A percentile compares a stretch with the other conserved stretches of the same genome.
These are phyloP conservation scores for Metacarcinus magister DNA, from an alignment of 2,888 invertebrate species.

Conservation along the genomic window DNA sequence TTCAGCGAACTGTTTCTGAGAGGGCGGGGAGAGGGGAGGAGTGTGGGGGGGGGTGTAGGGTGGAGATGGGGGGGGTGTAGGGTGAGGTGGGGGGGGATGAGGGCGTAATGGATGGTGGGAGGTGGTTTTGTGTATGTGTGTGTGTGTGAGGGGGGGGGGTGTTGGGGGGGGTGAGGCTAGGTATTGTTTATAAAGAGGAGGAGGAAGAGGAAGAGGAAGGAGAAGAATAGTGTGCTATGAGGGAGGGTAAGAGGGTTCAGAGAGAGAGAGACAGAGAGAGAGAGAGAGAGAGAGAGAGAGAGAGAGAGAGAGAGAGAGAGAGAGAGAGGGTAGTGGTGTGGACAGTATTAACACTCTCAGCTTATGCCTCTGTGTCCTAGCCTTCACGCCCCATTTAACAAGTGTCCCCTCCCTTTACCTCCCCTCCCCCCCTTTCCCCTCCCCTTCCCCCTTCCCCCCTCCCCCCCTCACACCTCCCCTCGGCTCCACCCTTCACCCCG, in stretches of 20 bases:
- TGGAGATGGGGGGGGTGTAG: neutral
- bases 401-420: neutral
- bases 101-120: neutral
- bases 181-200: neutral
- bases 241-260: too few relatives aligned
- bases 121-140: neutral
- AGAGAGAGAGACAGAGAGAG: too few relatives aligned
- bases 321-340: neutral
- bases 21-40: neutral
- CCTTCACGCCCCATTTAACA: constrained; percentile 22
- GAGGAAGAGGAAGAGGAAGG: neutral
- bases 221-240: too few relatives aligned
- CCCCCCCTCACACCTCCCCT: neutral
- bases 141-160: neutral
- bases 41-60: neutral
- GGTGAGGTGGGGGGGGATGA: neutral
- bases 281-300: constrained; percentile 16
- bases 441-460: neutral
- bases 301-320: constrained; percentile 2
- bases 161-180: neutral
- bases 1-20: constrained; percentile 26
- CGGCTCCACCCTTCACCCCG: neutral
- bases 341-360: constrained; percentile 14
- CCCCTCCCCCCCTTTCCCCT: neutral
- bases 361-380: neutral